phyloP scores from a whole-genome alignment of 2,797 vertebrate species.

The Pristis pectinata region DNA sequence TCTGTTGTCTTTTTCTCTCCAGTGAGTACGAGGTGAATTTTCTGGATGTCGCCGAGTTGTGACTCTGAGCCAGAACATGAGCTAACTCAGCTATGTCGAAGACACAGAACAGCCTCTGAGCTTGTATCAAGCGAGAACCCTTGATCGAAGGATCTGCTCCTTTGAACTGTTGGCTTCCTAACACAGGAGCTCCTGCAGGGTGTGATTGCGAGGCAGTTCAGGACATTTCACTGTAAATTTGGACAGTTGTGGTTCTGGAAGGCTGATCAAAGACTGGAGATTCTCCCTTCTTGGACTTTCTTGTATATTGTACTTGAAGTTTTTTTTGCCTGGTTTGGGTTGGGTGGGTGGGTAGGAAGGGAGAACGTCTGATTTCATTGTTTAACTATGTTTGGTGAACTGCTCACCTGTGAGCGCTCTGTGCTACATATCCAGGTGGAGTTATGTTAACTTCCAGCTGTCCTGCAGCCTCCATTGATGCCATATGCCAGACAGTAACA shows the following conservation, averaged over 20 bases:
- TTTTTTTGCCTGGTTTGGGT: conserved; percentile 54
- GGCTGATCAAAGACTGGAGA: conserved; percentile 55
- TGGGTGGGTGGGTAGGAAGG: conserved; percentile 47
- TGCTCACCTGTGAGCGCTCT: conserved; percentile 34
- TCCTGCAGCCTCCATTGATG: conserved; percentile 51
- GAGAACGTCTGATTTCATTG: conserved; percentile 41
- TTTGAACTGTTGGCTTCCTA: background rate
- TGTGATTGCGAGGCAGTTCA: conserved; percentile 44
- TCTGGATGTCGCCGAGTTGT: conserved; percentile 83
- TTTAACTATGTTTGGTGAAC: conserved; percentile 43
- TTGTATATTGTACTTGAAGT: conserved; percentile 96
- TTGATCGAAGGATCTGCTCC: background rate
- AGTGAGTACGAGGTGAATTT: conserved; percentile 91
- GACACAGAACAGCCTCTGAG: conserved; percentile 36
- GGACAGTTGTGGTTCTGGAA: conserved; percentile 47
- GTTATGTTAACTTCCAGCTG: conserved; percentile 62
- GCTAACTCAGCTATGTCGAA: conserved; percentile 93
- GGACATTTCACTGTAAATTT: conserved; percentile 13
- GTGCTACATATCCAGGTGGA: conserved; percentile 44
- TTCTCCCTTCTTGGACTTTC: conserved; percentile 82
- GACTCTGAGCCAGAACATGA: conserved; percentile 95
- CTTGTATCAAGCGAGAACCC: conserved; percentile 35
- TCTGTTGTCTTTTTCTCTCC: conserved; percentile 41
- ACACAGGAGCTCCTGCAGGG: background rate
- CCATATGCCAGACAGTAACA: conserved; percentile 54